phyloP scores from a whole-genome alignment of 2,113 vertebrate species.

The Daubentonia madagascariensis region DNA sequence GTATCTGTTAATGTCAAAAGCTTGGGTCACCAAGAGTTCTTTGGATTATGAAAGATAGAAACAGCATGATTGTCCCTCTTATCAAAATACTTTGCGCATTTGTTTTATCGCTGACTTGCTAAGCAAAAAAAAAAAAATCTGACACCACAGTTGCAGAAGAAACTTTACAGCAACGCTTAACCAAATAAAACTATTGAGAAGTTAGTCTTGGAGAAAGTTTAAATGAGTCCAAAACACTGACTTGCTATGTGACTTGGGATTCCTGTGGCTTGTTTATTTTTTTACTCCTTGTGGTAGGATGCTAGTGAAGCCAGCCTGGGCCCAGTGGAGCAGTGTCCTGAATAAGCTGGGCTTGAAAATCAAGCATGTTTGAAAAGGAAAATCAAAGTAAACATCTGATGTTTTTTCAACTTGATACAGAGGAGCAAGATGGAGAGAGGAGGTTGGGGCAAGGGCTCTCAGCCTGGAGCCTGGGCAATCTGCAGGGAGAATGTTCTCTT shows the following conservation, averaged over 20 bases:
- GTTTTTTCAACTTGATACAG: neutral
- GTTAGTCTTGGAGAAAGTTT: conserved; percentile 8
- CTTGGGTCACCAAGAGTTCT: conserved; percentile 34
- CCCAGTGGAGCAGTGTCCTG: neutral
- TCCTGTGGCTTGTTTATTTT: neutral
- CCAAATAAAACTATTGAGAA: neutral
- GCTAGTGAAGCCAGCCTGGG: neutral
- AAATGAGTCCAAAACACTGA: neutral
- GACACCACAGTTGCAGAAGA: neutral
- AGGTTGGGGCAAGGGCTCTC: neutral
- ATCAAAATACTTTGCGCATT: conserved; percentile 23
- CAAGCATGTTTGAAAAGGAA: conserved; percentile 11
- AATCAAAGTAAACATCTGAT: neutral
- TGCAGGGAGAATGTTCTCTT: neutral
- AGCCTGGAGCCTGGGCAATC: neutral
- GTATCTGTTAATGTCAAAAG: neutral
- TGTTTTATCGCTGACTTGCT: conserved; percentile 20
- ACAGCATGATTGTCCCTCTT: neutral
- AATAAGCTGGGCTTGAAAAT: neutral
- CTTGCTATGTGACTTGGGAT: neutral
- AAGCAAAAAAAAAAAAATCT: neutral
- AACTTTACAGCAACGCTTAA: neutral
- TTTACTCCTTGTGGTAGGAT: neutral
- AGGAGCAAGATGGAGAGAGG: neutral
- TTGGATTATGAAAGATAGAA: conserved; percentile 7